Evolutionary conservation across 2,888 invertebrate genomes (phyloP), one percentile per base, ranked within the genome.

Genomic region (Galerucella pusilla): DNA sequence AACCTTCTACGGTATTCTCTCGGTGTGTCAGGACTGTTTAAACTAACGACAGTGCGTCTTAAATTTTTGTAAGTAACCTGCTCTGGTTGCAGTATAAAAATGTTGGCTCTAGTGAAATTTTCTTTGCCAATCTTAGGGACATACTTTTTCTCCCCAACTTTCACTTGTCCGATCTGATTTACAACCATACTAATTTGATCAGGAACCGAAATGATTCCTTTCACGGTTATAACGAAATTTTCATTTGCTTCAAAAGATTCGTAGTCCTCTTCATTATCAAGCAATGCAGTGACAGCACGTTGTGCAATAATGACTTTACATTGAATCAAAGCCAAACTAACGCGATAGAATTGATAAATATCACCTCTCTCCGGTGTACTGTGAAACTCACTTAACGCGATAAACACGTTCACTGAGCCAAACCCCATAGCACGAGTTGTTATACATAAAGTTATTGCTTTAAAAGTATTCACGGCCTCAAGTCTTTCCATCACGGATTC

Each of bases 181-280:
- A 57, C 16, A 3, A 66, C 45, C 14, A 20, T 42, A 54, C 12
- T 28, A 6, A 71, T 28, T 52, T 64, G 63, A 20, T 71, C 64
- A 1, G 71, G 71, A 2, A 71, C 12, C 1, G 12, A 25, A n/a
- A 49, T 20, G 11, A 71, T 20, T 9, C n/a, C 28, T 63, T 64
- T 57, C 1, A 46, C 12, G 1, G 10, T 45, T 1, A 10, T 16
- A 0, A 71, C 12, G 5, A 71, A 54, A 46, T 71, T 42, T 10
- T 52, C 35, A 16, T 54, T 20, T 0, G 9, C 25, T 1, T 4
- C 14, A 9, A 66, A 46, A 1, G 10, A 28, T 14, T 12, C 42
- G 9, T 45, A 71, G 14, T 71, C 66, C 12, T 71, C 65, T 45
- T 71, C 71, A n/a, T 59, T 57, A 20, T 65, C 59, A 14, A 52